Evolutionary conservation across 2,888 invertebrate genomes (phyloP).

Genomic region (Furcula furcula): DNA sequence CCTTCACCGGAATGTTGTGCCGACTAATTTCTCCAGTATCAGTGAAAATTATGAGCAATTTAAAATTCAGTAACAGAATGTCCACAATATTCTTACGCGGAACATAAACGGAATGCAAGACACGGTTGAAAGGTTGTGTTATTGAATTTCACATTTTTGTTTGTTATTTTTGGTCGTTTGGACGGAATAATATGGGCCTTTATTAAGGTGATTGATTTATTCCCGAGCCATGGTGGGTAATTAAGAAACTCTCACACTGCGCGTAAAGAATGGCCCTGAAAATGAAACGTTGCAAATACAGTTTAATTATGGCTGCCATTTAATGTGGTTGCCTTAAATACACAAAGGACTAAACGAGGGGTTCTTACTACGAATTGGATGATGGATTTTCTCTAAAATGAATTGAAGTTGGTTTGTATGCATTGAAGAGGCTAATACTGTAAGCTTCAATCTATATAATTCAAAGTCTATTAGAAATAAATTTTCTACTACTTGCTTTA

Average conservation of each 20-base stretch:
- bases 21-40: no score
- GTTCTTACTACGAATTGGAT: no score
- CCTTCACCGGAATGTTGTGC: no score
- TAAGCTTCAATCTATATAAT: no score
- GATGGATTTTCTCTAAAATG: no score
- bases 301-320: constrained; percentile 14
- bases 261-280: constrained; percentile 20
- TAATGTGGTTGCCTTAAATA: background rate
- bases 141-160: constrained; percentile 62
- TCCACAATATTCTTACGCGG: constrained; percentile 35
- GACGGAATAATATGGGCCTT: constrained; percentile 41
- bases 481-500: no score
- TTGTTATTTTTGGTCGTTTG: constrained; percentile 61
- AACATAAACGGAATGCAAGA: constrained; percentile 42
- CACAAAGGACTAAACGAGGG: no score
- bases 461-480: no score
- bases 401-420: no score
- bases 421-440: no score
- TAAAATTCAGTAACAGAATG: constrained; percentile 10
- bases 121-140: constrained; percentile 48
- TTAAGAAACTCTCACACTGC: constrained; percentile 41
- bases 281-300: constrained; percentile 29
- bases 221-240: constrained; percentile 30
- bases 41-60: no score
- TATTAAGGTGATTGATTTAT: constrained; percentile 43